Percentiles rank a stretch among this genome's conserved stretches.
Conservation (phyloP, 2,888 invertebrate genomes). For the Lacanobia oleracea region DNA sequence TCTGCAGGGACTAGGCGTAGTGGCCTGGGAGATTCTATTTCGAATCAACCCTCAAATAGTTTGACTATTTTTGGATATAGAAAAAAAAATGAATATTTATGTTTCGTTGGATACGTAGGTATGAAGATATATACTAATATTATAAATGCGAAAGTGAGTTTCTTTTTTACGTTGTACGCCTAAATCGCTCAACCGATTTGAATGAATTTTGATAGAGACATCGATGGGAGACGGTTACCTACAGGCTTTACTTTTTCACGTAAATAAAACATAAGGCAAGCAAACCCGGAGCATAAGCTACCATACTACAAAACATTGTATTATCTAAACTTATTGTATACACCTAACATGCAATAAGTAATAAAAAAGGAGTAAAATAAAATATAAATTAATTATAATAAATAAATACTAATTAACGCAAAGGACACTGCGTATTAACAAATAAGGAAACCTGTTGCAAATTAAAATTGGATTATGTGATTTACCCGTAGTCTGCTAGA, state of each 20-base stretch:
- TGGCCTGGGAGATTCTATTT: conserved; percentile 15
- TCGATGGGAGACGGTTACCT: too few species aligned
- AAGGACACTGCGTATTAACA: conserved; percentile 16
- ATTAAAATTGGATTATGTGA: conserved; percentile 52
- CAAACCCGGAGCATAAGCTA: too few species aligned
- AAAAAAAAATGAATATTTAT: background rate
- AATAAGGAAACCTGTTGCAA: conserved; percentile 50
- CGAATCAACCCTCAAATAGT: conserved; percentile 14
- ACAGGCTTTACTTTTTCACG: too few species aligned
- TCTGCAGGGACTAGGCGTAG: conserved; percentile 36
- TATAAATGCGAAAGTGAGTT: too few species aligned
- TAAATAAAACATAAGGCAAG: too few species aligned
- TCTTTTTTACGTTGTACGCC: too few species aligned
- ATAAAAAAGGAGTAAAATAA: too few species aligned
- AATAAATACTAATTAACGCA: conserved; percentile 40
- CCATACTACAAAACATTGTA: background rate
- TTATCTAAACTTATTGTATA: conserved; percentile 20
- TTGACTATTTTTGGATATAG: background rate
- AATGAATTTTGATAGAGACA: too few species aligned
- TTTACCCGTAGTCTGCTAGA: conserved; percentile 43
- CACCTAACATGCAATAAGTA: too few species aligned
- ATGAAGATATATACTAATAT: too few species aligned
- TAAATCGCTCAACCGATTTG: too few species aligned
- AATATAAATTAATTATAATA: conserved; percentile 21
- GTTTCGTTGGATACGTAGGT: background rate